Conservation (phyloP, 2,888 invertebrate species). For the Fragum whitleyi region DNA sequence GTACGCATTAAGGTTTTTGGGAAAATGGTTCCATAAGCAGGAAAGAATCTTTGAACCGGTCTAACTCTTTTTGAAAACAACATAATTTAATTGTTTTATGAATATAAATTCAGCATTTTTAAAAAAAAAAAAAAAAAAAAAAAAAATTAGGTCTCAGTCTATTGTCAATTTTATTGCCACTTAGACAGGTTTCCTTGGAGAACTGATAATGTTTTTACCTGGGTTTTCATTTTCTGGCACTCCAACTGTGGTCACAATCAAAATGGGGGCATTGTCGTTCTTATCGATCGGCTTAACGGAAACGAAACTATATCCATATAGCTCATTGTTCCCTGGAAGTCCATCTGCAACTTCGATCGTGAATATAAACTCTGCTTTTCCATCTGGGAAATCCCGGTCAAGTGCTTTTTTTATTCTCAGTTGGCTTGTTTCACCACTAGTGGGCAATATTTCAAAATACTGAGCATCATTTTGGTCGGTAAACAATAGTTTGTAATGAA, state of each 20-base stretch:
- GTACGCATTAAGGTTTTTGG: too few species aligned
- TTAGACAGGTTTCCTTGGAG: too few species aligned
- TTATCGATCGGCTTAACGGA: slow-evolving; percentile 98
- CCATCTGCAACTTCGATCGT: slow-evolving; percentile 83
- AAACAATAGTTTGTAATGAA: slow-evolving; percentile 90
- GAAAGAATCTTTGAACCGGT: too few species aligned
- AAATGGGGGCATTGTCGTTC: slow-evolving; percentile 98
- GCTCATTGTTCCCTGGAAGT: slow-evolving; percentile 31
- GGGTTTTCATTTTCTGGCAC: slow-evolving; percentile 81
- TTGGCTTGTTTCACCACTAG: slow-evolving; percentile 93
- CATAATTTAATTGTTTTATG: too few species aligned
- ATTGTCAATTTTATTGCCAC: too few species aligned
- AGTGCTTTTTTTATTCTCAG: slow-evolving; percentile 96
- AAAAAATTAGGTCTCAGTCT: too few species aligned
- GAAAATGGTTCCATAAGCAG: too few species aligned
- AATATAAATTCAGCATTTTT: too few species aligned
- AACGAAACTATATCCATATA: slow-evolving; percentile 95
- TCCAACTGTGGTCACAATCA: slow-evolving; percentile 83
- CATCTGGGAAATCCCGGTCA: slow-evolving; percentile 98
- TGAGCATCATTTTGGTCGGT: slow-evolving; percentile 54
- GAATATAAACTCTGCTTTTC: slow-evolving; percentile 88
- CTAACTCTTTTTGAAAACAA: too few species aligned
- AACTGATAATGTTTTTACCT: too few species aligned
- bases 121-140: too few species aligned
- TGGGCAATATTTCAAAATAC: slow-evolving; percentile 95